Percentiles rank a stretch among this genome's conserved stretches.
These are phyloP conservation scores for Tolypeutes matacus DNA, from an alignment of 2,797 vertebrate species.

Conservation along the genomic window DNA sequence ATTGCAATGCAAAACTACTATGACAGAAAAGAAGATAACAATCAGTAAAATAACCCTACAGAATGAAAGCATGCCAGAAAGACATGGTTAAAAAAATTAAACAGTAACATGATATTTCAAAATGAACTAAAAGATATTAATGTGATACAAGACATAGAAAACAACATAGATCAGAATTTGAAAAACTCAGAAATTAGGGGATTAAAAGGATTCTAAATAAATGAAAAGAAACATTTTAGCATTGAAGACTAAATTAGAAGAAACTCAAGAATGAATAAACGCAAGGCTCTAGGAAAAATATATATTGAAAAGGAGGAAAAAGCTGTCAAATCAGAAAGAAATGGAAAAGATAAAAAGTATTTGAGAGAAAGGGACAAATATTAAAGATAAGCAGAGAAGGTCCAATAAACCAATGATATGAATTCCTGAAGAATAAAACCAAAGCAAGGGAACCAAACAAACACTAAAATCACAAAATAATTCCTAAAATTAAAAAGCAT, in stretches of 20 bases:
- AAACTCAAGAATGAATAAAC: not conserved
- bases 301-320: not conserved
- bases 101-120: too few species aligned
- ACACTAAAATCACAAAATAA: not conserved
- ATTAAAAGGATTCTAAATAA: not conserved
- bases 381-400: not conserved
- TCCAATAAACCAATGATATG: not conserved
- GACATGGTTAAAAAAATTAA: not conserved
- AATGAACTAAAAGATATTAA: not conserved
- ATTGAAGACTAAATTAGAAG: not conserved
- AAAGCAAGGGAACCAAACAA: constrained; percentile 13
- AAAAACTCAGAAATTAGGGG: not conserved
- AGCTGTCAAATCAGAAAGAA: not conserved
- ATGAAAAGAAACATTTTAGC: not conserved
- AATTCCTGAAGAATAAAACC: not conserved
- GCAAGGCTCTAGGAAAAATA: not conserved
- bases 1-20: not conserved
- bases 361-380: not conserved
- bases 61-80: not conserved
- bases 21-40: not conserved
- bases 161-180: not conserved
- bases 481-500: not conserved
- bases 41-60: not conserved
- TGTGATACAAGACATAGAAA: not conserved
- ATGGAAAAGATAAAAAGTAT: not conserved